Evolutionary conservation across 2,888 invertebrate genomes (phyloP), one percentile per base, ranked within the genome.

Genomic region (Pseudococcus jackbeardsleyi): DNA sequence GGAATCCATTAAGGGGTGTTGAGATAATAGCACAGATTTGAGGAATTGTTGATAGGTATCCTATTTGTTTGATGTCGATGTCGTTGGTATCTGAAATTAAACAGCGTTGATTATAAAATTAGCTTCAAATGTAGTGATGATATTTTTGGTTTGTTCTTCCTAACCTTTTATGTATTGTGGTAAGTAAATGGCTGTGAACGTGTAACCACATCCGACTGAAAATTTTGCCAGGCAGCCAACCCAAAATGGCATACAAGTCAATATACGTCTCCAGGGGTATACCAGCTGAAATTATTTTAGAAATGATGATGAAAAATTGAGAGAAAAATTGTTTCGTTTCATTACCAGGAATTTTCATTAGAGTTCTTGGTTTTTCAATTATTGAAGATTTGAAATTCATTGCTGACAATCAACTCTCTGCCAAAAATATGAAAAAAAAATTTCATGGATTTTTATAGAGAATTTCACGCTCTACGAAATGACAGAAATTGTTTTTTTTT

Each of bases 191-290:
- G 79, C 11, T 9, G 79, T 82, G 22, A 82, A 82, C 2, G 79
- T 82, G 22, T 82, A 82, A 12, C 79, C 79, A 82, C 79, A 82
- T n/a, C 79, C 79, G 6, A 82, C 19, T 19, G 79, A 46, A 19
- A 82, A 82, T 22, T 82, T 82, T 5, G 79, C 26, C 11, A 42
- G 19, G 17, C 79, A 82, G 46, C 19, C 79, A 11, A 96, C 96
- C 95, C 96, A 97, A 15, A 97, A 96, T 0, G 96, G 95, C 86
- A 93, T 92, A 0, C 96, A 96, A 0, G 93, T 94, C 84, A 96
- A 92, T 91, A 97, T 96, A 3, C 93, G 93, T 89, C 93, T 93
- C 97, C 97, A 97, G 0, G 97, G 97, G 91, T 82, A 82, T 4
- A 82, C 79, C 8, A 82, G 19, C 79, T 82, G 54, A n/a, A 54